A percentile compares a stretch with the other conserved stretches of the same genome.
Conservation (phyloP, 2,797 vertebrate genomes). For the Taeniopygia guttata region DNA sequence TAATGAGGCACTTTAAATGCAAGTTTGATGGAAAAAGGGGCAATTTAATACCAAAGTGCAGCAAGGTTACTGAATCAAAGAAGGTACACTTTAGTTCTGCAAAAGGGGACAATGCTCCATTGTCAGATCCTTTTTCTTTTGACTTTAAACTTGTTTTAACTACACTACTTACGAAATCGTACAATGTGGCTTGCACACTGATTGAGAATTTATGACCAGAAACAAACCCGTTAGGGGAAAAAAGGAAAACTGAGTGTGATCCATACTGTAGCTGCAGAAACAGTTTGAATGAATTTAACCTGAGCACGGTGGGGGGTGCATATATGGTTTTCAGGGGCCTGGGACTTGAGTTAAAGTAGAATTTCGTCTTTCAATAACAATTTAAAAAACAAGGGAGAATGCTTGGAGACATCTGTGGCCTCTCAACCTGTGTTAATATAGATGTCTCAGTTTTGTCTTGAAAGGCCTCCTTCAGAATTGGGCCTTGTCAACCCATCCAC, state of each 20-base stretch:
- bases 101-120: constrained; percentile 66
- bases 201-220: constrained; percentile 74
- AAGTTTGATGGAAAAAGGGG: constrained; percentile 71
- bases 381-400: not conserved
- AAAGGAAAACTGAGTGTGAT: constrained; percentile 41
- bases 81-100: constrained; percentile 66
- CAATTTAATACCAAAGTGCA: constrained; percentile 69
- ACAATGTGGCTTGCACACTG: constrained; percentile 51
- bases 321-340: constrained; percentile 58
- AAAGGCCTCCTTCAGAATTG: not conserved
- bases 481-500: not conserved
- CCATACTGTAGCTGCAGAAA: constrained; percentile 39
- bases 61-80: constrained; percentile 75
- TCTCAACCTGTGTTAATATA: constrained; percentile 1
- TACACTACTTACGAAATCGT: constrained; percentile 61
- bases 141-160: constrained; percentile 70
- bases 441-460: constrained; percentile 48
- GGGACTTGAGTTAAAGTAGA: constrained; percentile 45
- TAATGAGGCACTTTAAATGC: constrained; percentile 75
- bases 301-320: constrained; percentile 51
- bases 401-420: constrained; percentile 46
- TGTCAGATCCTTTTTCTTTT: constrained; percentile 65
- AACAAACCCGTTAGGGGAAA: constrained; percentile 67
- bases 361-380: constrained; percentile 47
- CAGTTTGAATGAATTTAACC: constrained; percentile 51